Conservation (phyloP, 2,797 vertebrate genomes). For the Trachurus trachurus region DNA sequence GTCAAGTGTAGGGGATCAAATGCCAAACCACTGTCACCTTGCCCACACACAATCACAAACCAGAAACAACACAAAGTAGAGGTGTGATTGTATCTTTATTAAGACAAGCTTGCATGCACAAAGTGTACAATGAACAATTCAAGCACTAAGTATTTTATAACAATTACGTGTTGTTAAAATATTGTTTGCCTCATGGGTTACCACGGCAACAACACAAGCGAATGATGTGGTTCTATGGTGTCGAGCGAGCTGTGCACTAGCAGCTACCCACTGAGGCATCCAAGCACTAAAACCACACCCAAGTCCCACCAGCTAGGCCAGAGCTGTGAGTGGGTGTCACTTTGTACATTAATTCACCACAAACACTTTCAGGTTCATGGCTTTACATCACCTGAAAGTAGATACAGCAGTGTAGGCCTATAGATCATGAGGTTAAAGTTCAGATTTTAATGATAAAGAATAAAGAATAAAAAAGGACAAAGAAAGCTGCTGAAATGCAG, state of each 20-base stretch:
- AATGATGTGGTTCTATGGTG: constrained; percentile 28
- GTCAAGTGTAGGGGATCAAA: constrained; percentile 23
- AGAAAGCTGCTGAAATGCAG: constrained; percentile 22
- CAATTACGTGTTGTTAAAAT: neutral
- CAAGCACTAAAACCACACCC: constrained; percentile 54
- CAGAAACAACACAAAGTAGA: constrained; percentile 10
- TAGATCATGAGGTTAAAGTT: constrained; percentile 8
- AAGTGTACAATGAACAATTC: neutral
- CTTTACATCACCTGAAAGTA: constrained; percentile 32
- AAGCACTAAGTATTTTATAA: constrained; percentile 1
- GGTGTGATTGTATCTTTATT: constrained; percentile 69
- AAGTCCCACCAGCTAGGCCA: constrained; percentile 10
- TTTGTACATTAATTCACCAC: constrained; percentile 38
- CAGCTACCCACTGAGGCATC: constrained; percentile 25
- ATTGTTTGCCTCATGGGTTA: constrained; percentile 5
- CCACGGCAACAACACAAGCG: neutral
- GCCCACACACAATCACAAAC: constrained; percentile 7
- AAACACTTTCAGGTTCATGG: constrained; percentile 26
- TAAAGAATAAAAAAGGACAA: constrained; percentile 17
- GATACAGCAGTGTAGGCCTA: neutral
- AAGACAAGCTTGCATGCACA: constrained; percentile 35
- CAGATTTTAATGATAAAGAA: constrained; percentile 19
- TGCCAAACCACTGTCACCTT: constrained; percentile 10
- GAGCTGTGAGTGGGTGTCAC: constrained; percentile 20
- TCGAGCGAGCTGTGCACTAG: constrained; percentile 35